Evolutionary conservation across 2,888 invertebrate species (phyloP), one percentile per base, ranked within the genome.

Genomic region (Brachypalpus laphriformis): DNA sequence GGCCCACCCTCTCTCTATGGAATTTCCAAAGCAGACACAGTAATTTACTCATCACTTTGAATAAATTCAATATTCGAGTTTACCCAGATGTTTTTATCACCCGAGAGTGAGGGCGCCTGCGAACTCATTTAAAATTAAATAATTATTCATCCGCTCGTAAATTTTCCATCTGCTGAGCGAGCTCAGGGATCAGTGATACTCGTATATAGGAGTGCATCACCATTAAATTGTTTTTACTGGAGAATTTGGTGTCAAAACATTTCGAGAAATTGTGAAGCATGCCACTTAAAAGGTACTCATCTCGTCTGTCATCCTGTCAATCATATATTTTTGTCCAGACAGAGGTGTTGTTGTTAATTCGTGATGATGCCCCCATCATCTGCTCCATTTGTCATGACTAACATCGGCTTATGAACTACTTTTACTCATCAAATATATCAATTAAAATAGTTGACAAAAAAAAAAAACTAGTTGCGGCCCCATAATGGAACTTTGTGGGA

Each of bases 11-110:
- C 18, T n/a, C 37, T 45, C 18, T 8, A 25, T 37, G 18, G 25
- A 9, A 54, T 51, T 80, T 72, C 40, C 40, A 16, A 20, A 25
- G 1, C 49, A 51, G 63, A 28, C 49, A 59, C 61, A 51, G 34
- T 78, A 49, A 68, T 78, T 78, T 78, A 80, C 68, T 78, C 74
- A 83, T 85, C 80, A 75, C 70, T 49, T 80, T 28, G 59, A 63
- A 75, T 75, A 80, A 75, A 71, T 68, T 76, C 75, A 71, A 76
- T 81, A 70, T 80, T 76, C 59, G 70, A 76, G 51, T 71, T 71
- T 66, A 71, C 57, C 80, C 80, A 85, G 85, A 85, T 85, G 85
- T 59, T 75, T 80, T 47, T 51, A 70, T 47, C 56, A 72, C 18
- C 42, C 22, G 25, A 51, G 51, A 18, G 45, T 31, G 3, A 14